phyloP scores from a whole-genome alignment of 2,888 invertebrate species.

The Polydrusus cervinus region DNA sequence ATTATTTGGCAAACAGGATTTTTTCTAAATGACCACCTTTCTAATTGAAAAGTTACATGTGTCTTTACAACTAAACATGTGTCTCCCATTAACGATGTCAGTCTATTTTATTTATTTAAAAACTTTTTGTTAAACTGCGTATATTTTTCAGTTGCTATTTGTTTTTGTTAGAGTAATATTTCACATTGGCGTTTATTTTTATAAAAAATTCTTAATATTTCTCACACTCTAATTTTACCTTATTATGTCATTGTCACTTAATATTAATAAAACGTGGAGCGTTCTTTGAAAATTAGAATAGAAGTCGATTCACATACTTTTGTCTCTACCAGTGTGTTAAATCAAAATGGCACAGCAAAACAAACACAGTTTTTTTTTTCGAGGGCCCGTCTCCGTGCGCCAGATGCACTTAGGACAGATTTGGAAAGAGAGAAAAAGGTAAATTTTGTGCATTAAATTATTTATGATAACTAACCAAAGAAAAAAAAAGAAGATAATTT shows the following conservation, averaged over 20 bases:
- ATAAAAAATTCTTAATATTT: neutral
- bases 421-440: too few relatives aligned
- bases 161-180: neutral
- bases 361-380: too few relatives aligned
- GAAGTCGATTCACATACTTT: too few relatives aligned
- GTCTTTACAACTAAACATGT: neutral
- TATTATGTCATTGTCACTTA: neutral
- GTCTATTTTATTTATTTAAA: neutral
- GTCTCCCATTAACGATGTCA: neutral
- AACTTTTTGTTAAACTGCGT: neutral
- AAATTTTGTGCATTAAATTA: too few relatives aligned
- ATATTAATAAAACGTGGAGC: too few relatives aligned
- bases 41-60: conserved; percentile 1
- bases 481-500: too few relatives aligned
- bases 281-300: too few relatives aligned
- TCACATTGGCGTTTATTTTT: neutral
- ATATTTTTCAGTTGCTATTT: neutral
- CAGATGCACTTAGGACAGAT: too few relatives aligned
- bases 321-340: too few relatives aligned
- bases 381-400: too few relatives aligned
- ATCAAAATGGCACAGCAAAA: too few relatives aligned
- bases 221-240: neutral
- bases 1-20: neutral
- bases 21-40: neutral
- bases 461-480: too few relatives aligned